These are phyloP conservation scores for Laterallus jamaicensis DNA, from an alignment of 2,113 vertebrate genomes.

Conservation along the genomic window DNA sequence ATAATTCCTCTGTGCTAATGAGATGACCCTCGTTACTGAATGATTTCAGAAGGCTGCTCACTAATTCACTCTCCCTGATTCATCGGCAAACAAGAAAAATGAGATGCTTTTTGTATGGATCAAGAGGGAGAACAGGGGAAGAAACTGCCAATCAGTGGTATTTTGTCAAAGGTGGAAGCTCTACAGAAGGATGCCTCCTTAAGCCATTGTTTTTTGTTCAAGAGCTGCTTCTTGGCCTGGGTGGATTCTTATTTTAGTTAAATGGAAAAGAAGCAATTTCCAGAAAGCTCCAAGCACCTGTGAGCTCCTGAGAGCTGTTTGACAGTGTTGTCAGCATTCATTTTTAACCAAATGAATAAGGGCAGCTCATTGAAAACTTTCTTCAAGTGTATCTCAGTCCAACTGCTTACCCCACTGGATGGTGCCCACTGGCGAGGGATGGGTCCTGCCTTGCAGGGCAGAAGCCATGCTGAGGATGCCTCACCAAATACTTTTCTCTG, in stretches of 20 bases:
- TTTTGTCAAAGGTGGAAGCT: not conserved
- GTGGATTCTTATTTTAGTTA: not conserved
- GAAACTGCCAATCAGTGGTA: not conserved
- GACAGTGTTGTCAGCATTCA: not conserved
- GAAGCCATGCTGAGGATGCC: not conserved
- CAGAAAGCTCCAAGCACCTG: not conserved
- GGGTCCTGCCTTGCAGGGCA: not conserved
- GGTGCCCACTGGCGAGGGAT: fast-evolving
- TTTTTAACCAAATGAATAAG: not conserved
- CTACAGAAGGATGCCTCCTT: not conserved
- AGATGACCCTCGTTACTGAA: not conserved
- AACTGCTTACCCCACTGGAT: not conserved
- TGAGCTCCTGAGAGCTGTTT: not conserved
- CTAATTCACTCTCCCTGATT: not conserved
- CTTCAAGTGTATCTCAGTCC: not conserved
- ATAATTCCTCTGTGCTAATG: not conserved
- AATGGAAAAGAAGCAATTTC: not conserved
- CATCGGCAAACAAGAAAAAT: not conserved
- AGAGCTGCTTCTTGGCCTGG: not conserved
- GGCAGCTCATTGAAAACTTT: not conserved
- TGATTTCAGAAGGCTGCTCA: not conserved
- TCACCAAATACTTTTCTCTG: not conserved
- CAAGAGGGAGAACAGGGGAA: not conserved
- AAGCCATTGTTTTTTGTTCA: not conserved
- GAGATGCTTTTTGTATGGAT: not conserved